A percentile compares a stretch with the other conserved stretches of the same genome.
phyloP scores from a whole-genome alignment of 1,140 invertebrate species.

The Steinernema khuongi region DNA sequence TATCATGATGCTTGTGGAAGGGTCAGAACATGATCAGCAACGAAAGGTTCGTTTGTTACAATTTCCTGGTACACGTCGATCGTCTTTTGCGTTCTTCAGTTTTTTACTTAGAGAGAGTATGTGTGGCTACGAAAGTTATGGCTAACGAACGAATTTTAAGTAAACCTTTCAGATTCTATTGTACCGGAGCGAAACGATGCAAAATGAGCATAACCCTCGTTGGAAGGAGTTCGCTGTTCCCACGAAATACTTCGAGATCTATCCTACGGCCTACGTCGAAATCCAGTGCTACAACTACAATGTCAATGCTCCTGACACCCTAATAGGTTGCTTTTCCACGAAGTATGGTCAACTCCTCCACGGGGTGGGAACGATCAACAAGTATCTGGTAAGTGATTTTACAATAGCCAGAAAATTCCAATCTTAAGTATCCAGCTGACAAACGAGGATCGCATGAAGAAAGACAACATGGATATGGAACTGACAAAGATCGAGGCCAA shows the following conservation, averaged over 20 bases:
- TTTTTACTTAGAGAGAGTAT: too few relatives aligned
- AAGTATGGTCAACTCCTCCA: constrained; percentile 42
- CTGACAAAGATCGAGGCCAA: constrained; percentile 42
- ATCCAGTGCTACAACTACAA: constrained; percentile 39
- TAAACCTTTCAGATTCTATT: constrained; percentile 41
- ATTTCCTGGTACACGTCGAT: constrained; percentile 19
- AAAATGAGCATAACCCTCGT: constrained; percentile 26
- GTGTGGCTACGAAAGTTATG: too few relatives aligned
- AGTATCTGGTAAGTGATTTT: constrained; percentile 41
- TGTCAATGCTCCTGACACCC: constrained; percentile 28
- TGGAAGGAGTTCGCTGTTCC: constrained; percentile 43
- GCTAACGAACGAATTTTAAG: constrained; percentile 20
- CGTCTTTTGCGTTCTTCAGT: neutral
- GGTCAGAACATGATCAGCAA: constrained; percentile 15
- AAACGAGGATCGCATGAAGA: constrained; percentile 29
- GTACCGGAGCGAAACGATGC: constrained; percentile 39
- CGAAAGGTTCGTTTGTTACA: constrained; percentile 21
- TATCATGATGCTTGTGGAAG: constrained; percentile 37
- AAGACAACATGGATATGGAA: constrained; percentile 31
- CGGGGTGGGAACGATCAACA: constrained; percentile 28
- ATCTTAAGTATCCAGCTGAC: constrained; percentile 28
- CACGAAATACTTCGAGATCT: constrained; percentile 43
- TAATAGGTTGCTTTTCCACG: constrained; percentile 40
- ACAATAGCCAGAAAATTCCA: constrained; percentile 13
- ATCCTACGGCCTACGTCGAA: constrained; percentile 40